A percentile compares a stretch with the other conserved stretches of the same genome.
phyloP scores from a whole-genome alignment of 2,888 invertebrate species.

The Bombyx huttoni region DNA sequence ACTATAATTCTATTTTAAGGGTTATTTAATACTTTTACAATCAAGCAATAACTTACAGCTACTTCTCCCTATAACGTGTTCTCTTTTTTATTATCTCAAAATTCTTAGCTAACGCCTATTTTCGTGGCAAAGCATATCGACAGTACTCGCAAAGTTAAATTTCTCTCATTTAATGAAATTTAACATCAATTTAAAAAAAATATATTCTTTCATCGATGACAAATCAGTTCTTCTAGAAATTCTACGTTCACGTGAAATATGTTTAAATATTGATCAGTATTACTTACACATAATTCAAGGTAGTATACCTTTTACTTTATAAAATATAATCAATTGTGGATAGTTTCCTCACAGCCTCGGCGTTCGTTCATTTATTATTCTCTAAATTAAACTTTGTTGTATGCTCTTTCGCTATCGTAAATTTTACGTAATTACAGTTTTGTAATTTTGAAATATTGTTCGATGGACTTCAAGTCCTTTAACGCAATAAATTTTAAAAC shows the following conservation, averaged over 20 bases:
- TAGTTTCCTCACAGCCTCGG: conserved; percentile 4
- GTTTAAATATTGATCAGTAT: not conserved
- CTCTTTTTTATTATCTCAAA: too few species aligned
- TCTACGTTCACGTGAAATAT: not conserved
- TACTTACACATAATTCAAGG: conserved; percentile 6
- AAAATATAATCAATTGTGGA: conserved; percentile 2
- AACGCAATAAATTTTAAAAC: not conserved
- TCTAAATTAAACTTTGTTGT: not conserved
- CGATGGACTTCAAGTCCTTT: not conserved
- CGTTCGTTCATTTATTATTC: not conserved
- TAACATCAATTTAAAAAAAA: too few species aligned
- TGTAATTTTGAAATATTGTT: not conserved
- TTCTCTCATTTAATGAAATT: too few species aligned
- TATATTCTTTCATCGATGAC: not conserved
- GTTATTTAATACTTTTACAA: too few species aligned
- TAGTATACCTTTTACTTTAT: conserved; percentile 9
- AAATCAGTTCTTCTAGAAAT: not conserved
- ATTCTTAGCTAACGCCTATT: too few species aligned
- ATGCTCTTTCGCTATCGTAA: not conserved
- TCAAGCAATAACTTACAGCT: too few species aligned
- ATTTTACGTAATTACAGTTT: not conserved
- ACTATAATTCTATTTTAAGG: too few species aligned
- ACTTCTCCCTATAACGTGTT: too few species aligned
- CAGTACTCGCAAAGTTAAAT: too few species aligned
- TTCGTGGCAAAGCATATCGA: too few species aligned